Percentiles rank a stretch among this genome's conserved stretches.
phyloP scores from a whole-genome alignment of 53 echinoderm and acorn worm genomes.

The Astropecten irregularis region DNA sequence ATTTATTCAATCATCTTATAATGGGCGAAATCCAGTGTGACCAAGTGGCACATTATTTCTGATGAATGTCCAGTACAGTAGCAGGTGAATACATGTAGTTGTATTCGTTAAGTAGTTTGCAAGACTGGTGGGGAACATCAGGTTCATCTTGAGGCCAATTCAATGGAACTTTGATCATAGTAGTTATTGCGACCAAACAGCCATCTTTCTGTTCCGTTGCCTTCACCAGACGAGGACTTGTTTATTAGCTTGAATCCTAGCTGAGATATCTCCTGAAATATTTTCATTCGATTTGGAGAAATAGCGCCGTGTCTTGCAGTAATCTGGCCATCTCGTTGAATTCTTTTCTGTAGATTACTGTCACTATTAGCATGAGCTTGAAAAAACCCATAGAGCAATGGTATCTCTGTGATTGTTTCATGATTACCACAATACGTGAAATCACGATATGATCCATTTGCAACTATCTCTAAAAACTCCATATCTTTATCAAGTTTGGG shows the following conservation, averaged over 20 bases:
- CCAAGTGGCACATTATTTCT: too few relatives aligned
- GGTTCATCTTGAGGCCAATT: too few relatives aligned
- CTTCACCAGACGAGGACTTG: neutral
- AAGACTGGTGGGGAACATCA: too few relatives aligned
- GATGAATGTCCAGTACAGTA: too few relatives aligned
- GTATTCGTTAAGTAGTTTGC: too few relatives aligned
- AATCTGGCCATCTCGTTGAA: neutral
- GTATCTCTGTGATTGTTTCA: neutral
- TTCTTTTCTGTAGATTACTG: neutral
- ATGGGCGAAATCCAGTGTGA: too few relatives aligned
- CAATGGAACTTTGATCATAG: too few relatives aligned
- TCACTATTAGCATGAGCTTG: neutral
- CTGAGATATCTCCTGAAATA: constrained; percentile 11
- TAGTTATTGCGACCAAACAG: constrained; percentile 16
- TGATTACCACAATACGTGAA: constrained; percentile 2
- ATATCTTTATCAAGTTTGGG: neutral
- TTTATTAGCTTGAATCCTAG: neutral
- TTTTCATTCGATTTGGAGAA: constrained; percentile 9
- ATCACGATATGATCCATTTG: neutral
- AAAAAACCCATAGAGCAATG: neutral
- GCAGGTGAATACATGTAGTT: too few relatives aligned
- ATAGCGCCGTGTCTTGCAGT: constrained; percentile 17
- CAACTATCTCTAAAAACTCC: constrained; percentile 14
- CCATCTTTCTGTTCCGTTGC: neutral
- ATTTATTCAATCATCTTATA: too few relatives aligned